Percentiles rank a stretch among this genome's conserved stretches.
phyloP scores from a whole-genome alignment of 2,888 invertebrate genomes.

The Aspidiotus rigidus region DNA sequence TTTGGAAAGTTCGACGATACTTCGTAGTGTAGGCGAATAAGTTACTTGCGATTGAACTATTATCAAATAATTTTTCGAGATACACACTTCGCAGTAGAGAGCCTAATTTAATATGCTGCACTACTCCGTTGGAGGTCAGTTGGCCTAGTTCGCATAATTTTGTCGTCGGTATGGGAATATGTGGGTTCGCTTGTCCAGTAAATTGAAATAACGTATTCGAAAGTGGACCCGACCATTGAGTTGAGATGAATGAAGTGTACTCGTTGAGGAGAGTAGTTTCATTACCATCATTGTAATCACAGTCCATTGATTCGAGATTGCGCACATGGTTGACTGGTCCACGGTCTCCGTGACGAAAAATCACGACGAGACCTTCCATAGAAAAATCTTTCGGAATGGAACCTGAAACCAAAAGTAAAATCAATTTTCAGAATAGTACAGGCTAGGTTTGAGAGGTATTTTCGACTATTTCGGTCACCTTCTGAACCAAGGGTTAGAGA shows the following conservation, averaged over 20 bases:
- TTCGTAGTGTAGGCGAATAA: slow-evolving; percentile 68
- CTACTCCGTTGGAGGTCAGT: slow-evolving; percentile 54
- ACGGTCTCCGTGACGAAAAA: slow-evolving; percentile 81
- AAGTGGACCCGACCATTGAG: slow-evolving; percentile 41
- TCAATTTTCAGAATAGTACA: neutral
- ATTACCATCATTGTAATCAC: slow-evolving; percentile 47
- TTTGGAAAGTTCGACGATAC: slow-evolving; percentile 83
- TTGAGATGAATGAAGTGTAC: slow-evolving; percentile 22
- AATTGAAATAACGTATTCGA: slow-evolving; percentile 40
- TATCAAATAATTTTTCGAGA: slow-evolving; percentile 55
- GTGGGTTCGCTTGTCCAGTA: slow-evolving; percentile 73
- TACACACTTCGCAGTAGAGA: slow-evolving; percentile 50
- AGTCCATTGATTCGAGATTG: slow-evolving; percentile 67
- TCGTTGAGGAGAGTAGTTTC: slow-evolving; percentile 10
- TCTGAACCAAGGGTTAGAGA: slow-evolving; percentile 22
- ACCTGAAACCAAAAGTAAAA: neutral
- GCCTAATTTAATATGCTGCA: slow-evolving; percentile 74
- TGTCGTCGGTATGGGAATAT: slow-evolving; percentile 62
- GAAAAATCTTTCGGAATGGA: slow-evolving; percentile 49
- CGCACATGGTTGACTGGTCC: slow-evolving; percentile 76
- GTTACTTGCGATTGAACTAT: slow-evolving; percentile 46
- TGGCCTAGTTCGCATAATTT: slow-evolving; percentile 72
- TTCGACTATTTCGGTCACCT: neutral
- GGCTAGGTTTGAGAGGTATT: neutral
- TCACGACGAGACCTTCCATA: slow-evolving; percentile 60